Conservation (phyloP, 2,113 vertebrate species). For the Solea solea region DNA sequence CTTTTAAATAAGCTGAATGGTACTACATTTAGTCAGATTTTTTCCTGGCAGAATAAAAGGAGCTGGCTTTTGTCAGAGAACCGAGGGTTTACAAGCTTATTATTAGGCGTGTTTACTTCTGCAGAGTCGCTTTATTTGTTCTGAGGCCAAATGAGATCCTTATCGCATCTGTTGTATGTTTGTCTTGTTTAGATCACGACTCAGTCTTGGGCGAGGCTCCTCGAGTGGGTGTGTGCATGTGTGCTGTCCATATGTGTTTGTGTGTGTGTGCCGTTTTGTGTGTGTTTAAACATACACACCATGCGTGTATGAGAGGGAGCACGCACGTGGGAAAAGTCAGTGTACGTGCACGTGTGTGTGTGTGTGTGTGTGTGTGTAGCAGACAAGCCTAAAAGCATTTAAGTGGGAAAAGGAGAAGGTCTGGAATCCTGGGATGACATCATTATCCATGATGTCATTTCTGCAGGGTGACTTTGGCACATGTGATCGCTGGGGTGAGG, state of each 20-base stretch:
- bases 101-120: slow-evolving; percentile 66
- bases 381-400: slow-evolving; percentile 78
- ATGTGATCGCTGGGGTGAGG: slow-evolving; percentile 73
- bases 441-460: slow-evolving; percentile 83
- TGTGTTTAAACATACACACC: slow-evolving; percentile 1
- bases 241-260: background rate
- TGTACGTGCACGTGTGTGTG: slow-evolving; percentile 28
- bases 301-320: background rate
- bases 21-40: slow-evolving; percentile 42
- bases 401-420: slow-evolving; percentile 74
- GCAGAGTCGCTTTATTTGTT: slow-evolving; percentile 70
- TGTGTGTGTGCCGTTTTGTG: slow-evolving; percentile 22
- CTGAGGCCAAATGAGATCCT: slow-evolving; percentile 71
- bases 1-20: slow-evolving; percentile 43
- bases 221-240: slow-evolving; percentile 44
- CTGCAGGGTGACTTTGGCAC: slow-evolving; percentile 83
- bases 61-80: slow-evolving; percentile 69
- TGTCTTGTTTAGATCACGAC: slow-evolving; percentile 77
- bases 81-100: slow-evolving; percentile 59
- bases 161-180: slow-evolving; percentile 78
- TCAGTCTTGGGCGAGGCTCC: slow-evolving; percentile 69
- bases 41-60: slow-evolving; percentile 49
- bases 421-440: slow-evolving; percentile 81
- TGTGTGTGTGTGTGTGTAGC: slow-evolving; percentile 39
- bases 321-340: too few relatives aligned